Conservation (phyloP, 2,797 vertebrate species). For the Harpagifer antarcticus region DNA sequence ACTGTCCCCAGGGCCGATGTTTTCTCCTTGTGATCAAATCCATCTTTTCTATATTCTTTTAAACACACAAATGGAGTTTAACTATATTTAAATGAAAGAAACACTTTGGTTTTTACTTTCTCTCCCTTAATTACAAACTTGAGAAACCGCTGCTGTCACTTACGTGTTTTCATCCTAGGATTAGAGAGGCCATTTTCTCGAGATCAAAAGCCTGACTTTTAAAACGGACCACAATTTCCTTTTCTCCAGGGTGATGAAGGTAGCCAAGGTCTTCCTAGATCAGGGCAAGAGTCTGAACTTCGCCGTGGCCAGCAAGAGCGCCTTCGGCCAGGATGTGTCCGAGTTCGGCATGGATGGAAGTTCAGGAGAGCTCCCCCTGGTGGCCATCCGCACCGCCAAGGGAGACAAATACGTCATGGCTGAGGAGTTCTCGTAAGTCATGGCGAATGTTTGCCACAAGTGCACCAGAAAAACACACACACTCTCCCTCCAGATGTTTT, state of each 20-base stretch:
- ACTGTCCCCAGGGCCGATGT: neutral
- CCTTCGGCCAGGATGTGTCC: constrained; percentile 90
- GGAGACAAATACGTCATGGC: constrained; percentile 97
- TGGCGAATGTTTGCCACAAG: neutral
- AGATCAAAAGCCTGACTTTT: no score
- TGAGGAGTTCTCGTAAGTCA: constrained; percentile 93
- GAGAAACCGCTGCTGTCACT: no score
- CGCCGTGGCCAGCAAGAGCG: constrained; percentile 92
- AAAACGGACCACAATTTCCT: neutral
- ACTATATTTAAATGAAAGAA: neutral
- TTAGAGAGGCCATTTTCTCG: no score
- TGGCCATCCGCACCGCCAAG: constrained; percentile 91
- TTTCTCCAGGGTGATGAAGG: constrained; percentile 93
- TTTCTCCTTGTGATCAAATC: neutral
- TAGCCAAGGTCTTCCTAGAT: constrained; percentile 94
- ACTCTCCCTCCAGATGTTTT: no score
- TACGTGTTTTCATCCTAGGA: no score
- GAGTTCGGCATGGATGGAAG: constrained; percentile 92
- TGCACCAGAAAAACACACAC: no score
- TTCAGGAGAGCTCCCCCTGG: constrained; percentile 90
- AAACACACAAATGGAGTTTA: neutral
- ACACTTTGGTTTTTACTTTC: neutral
- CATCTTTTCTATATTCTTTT: neutral
- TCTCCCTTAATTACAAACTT: no score
- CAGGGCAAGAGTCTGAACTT: constrained; percentile 92